These are phyloP conservation scores for Acanthosepion lycidas DNA, from an alignment of 2,888 invertebrate species.

Conservation along the genomic window DNA sequence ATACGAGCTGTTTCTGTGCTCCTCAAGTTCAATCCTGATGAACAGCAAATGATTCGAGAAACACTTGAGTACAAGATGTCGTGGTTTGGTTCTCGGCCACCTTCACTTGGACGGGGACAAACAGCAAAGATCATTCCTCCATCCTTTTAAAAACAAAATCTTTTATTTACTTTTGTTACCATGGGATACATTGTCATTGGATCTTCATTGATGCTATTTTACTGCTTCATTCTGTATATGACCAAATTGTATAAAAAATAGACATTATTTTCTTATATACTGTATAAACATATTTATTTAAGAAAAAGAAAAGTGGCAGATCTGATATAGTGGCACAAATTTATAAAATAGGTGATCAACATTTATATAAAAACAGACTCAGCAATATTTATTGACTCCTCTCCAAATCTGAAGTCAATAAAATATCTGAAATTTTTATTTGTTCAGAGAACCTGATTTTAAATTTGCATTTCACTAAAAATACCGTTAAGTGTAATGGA, in stretches of 20 bases:
- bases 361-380: background rate
- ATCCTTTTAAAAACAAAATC: conserved; percentile 59
- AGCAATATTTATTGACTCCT: background rate
- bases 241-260: conserved; percentile 46
- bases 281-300: conserved; percentile 48
- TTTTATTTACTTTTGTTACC: background rate
- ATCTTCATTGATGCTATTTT: conserved; percentile 39
- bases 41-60: conserved; percentile 87
- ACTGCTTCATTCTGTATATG: conserved; percentile 45
- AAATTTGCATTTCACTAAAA: background rate
- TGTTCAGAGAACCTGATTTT: too few relatives aligned
- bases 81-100: conserved; percentile 81
- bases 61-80: conserved; percentile 85
- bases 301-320: conserved; percentile 15
- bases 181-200: background rate
- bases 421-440: background rate
- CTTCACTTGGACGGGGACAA: conserved; percentile 69
- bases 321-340: background rate
- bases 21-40: conserved; percentile 87
- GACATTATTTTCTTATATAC: conserved; percentile 47
- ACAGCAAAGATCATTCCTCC: conserved; percentile 71
- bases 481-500: background rate
- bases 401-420: background rate
- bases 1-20: conserved; percentile 90
- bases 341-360: background rate